Conservation (phyloP, 2,113 vertebrate species). For the Polyodon spathula region DNA sequence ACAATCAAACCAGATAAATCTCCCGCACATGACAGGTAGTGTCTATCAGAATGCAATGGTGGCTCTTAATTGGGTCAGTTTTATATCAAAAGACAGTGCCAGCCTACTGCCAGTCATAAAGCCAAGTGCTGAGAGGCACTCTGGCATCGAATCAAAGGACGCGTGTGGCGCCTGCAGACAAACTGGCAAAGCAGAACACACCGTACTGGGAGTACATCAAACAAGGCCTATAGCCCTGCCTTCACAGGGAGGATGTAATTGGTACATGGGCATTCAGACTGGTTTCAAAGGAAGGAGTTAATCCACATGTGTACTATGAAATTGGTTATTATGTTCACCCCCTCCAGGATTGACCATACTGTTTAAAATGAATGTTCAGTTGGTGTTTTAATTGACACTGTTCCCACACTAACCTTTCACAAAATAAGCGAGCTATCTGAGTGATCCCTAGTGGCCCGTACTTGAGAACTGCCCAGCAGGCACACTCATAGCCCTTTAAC, state of each 20-base stretch:
- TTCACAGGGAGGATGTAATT: slow-evolving; percentile 44
- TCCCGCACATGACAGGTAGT: slow-evolving; percentile 48
- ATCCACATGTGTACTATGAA: slow-evolving; percentile 68
- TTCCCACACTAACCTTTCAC: too few relatives aligned
- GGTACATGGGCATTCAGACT: slow-evolving; percentile 49
- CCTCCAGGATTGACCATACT: slow-evolving; percentile 56
- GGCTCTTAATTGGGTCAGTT: slow-evolving; percentile 60
- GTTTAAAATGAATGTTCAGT: slow-evolving; percentile 49
- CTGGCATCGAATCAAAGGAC: slow-evolving; percentile 48
- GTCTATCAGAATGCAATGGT: slow-evolving; percentile 52
- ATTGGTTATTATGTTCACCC: slow-evolving; percentile 57
- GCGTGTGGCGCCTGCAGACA: slow-evolving; percentile 8
- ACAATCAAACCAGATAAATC: too few relatives aligned
- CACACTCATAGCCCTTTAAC: too few relatives aligned
- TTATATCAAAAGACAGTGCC: slow-evolving; percentile 46
- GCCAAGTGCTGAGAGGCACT: slow-evolving; percentile 47
- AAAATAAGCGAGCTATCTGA: too few relatives aligned
- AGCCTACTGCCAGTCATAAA: slow-evolving; percentile 45
- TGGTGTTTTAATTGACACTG: slow-evolving; percentile 49
- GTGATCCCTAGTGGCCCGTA: too few relatives aligned
- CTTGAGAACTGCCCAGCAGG: too few relatives aligned
- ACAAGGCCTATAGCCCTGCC: slow-evolving; percentile 29
- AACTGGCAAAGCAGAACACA: slow-evolving; percentile 3
- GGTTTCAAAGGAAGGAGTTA: slow-evolving; percentile 54
- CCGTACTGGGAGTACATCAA: slow-evolving; percentile 10